Base-by-base conservation (phyloP, 2,888 invertebrate genomes). In the Acronicta psi region DNA sequence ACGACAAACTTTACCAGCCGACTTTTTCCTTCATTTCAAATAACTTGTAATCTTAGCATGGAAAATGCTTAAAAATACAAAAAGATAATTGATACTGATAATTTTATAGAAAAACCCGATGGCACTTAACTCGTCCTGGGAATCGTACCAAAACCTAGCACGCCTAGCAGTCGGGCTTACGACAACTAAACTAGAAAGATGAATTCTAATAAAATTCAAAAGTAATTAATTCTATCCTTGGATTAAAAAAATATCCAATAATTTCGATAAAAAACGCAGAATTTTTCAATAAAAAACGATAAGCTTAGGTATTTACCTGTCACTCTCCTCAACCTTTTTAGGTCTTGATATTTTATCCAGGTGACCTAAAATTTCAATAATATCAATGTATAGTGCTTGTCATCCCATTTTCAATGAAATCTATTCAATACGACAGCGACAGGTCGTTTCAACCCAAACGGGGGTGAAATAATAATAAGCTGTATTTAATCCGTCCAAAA, bases 341-440 rank as follows among this genome's bases (percentile, higher is more conserved):
- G 18, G 16, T 23, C 36, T 29, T 36, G n/a, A 58, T 36, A 31
- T 47, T 47, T 40, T 58, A 7, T 38, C 13, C 10, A 25, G n/a
- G 34, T n/a, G 16, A 40, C 8, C 47, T 58, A 25, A 59, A 52
- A 51, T 49, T 29, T 44, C 49, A 64, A 64, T 59, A 53, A 65
- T 43, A 49, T 59, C 37, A 14, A 1, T 20, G 25, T 34, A 29
- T 41, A 49, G 13, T 45, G 34, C 59, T 17, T 42, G 53, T 59
- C 64, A 64, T 64, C 40, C 18, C 18, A 36, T 50, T 51, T 47
- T 47, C 58, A 49, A 58, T 34, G 29, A 40, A 51, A 25, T 11
- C 2, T 44, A 1, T 44, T 49, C 23, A 46, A 64, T 52, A 52
- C n/a, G n/a, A n/a, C n/a, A 40, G 18, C 45, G 34, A 25, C 20